A percentile compares a stretch with the other conserved stretches of the same genome.
Conservation (phyloP, 2,113 vertebrate species). For the Mesembrinibis cayennensis region DNA sequence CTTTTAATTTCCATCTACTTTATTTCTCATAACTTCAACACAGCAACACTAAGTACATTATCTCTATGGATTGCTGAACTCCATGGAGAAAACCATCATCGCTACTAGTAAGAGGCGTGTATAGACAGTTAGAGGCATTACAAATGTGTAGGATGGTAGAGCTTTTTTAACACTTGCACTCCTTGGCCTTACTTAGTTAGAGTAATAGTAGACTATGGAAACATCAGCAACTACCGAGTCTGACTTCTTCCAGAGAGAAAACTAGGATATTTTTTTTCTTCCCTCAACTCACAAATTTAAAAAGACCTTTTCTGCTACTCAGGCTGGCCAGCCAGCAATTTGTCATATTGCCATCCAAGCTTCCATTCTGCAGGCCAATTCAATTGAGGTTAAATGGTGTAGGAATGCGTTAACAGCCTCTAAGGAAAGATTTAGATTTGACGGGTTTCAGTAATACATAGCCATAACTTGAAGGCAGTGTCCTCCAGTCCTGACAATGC, state of each 20-base stretch:
- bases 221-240: background rate
- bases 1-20: conserved; percentile 7
- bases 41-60: background rate
- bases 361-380: background rate
- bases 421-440: background rate
- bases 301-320: background rate
- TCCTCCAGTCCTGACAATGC: background rate
- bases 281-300: background rate
- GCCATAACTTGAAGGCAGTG: background rate
- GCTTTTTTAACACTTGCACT: background rate
- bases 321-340: background rate
- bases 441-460: background rate
- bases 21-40: background rate
- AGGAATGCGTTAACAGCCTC: background rate
- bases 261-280: background rate
- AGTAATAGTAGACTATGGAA: background rate
- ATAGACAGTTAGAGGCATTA: background rate
- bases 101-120: background rate
- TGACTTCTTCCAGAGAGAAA: background rate
- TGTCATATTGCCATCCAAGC: background rate
- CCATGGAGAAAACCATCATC: background rate
- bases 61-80: background rate
- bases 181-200: background rate
- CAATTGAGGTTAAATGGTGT: background rate
- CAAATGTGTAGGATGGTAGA: background rate